A percentile compares a stretch with the other conserved stretches of the same genome.
phyloP scores from a whole-genome alignment of 2,113 vertebrate genomes.

The Aspidoscelis tigris region DNA sequence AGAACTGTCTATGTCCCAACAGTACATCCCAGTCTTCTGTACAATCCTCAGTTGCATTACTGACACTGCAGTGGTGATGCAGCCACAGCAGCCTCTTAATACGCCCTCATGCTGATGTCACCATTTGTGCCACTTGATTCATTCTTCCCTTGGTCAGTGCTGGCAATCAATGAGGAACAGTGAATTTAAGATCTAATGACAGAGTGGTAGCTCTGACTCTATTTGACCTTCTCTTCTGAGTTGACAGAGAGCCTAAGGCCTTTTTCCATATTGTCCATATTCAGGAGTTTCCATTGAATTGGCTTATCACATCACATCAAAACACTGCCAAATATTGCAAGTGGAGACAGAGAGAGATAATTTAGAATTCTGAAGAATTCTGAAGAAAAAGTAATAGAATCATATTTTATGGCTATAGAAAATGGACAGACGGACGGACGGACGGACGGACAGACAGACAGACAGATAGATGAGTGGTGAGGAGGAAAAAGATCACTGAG shows the following conservation, averaged over 20 bases:
- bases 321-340: rapidly evolving
- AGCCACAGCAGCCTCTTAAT: slow-evolving; percentile 12
- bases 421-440: no score
- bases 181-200: slow-evolving; percentile 52
- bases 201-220: slow-evolving; percentile 20
- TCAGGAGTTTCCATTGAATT: slow-evolving; percentile 72
- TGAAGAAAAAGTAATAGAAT: neutral
- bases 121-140: slow-evolving; percentile 25
- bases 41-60: neutral
- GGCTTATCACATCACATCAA: slow-evolving; percentile 8
- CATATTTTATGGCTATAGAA: neutral
- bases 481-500: neutral
- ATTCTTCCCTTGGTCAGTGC: neutral
- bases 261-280: slow-evolving; percentile 73
- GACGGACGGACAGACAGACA: no score
- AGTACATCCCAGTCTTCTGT: neutral
- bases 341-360: neutral
- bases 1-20: neutral
- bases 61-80: neutral
- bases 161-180: slow-evolving; percentile 33
- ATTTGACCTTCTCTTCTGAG: slow-evolving; percentile 39
- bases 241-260: slow-evolving; percentile 57
- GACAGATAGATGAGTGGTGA: no score
- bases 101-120: slow-evolving; percentile 35
- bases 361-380: neutral